Percentiles rank a stretch among this genome's conserved stretches.
phyloP scores from a whole-genome alignment of 2,113 vertebrate species.

The Felis catus region F.catus_Fca126_mat1.0 CM031418.1:108105001-108105500 shows the following conservation, averaged over 20 bases:
- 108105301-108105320: neutral
- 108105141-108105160: neutral
- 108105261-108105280: neutral
- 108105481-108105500: slow-evolving; percentile 18
- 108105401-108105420: slow-evolving; percentile 33
- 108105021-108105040: neutral
- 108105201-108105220: neutral
- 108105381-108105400: neutral
- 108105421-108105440: neutral
- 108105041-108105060: neutral
- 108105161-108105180: neutral
- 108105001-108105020: neutral
- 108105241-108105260: neutral
- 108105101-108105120: neutral
- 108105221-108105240: slow-evolving; percentile 4
- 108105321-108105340: neutral
- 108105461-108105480: slow-evolving; percentile 44
- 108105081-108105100: neutral
- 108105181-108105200: neutral
- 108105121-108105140: neutral
- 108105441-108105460: slow-evolving; percentile 29
- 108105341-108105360: neutral
- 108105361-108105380: neutral
- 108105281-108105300: neutral
- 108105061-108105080: neutral